Base-by-base conservation (phyloP, 1,140 invertebrate species). In the Habropoda laboriosa region DNA sequence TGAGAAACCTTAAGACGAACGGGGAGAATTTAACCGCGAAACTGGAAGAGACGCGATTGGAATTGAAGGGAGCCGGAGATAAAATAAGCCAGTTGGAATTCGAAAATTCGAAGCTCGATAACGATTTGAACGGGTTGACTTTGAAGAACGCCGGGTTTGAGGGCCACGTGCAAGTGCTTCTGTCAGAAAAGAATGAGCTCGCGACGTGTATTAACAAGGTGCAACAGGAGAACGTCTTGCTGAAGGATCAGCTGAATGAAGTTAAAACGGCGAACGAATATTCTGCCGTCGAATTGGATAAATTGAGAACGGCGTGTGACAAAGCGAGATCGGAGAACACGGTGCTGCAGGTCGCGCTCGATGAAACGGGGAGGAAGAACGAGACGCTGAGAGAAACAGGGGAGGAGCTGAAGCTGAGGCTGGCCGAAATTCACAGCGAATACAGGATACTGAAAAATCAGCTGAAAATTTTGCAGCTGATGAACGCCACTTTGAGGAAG, bases 211-310 rank as follows among this genome's bases (percentile, higher is more conserved):
- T 80, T 66, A 80, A 80, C 40, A 72, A 80, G 32, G 75, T 86
- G n/a, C 40, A 74, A 27, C 63, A 64, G 32, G 58, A 86, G 40
- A 85, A 74, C 47, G 68, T 58, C 58, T 16, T 5, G 6, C 13
- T 88, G 61, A 86, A 68, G 21, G 74, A 71, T 40, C 79, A 73
- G 51, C 55, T 82, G 67, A 85, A 82, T 32, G 80, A 85, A 66
- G 45, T 70, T 66, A 49, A 49, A 79, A 75, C 49, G 63, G 53
- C 83, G 53, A 83, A 81, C 66, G 84, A 85, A 73, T 70, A 66
- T 47, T 72, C 81, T 35, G 77, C 67, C 30, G 51, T 80, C 47
- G 79, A 88, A 64, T 81, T 88, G 73, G 82, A 81, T 66, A 78
- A 81, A 77, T 81, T 57, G 45, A 84, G 67, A 67, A 47, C 66